These are phyloP conservation scores for Caenorhabditis macrosperma DNA, from an alignment of 2,888 invertebrate genomes.

Conservation along the genomic window DNA sequence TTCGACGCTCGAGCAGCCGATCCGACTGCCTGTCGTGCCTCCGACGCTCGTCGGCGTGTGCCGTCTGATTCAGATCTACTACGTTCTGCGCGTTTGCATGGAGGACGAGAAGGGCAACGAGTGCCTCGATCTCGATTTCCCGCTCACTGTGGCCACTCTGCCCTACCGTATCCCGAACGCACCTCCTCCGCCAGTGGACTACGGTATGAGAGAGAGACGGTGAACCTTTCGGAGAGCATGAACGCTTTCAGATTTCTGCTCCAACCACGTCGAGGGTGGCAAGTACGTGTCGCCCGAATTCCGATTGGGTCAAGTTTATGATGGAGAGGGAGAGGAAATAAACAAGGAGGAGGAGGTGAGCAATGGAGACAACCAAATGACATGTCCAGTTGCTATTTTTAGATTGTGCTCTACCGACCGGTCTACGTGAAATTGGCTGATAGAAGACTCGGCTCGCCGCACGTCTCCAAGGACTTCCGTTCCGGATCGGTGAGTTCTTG, in stretches of 20 bases:
- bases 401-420: conserved; percentile 77
- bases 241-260: conserved; percentile 85
- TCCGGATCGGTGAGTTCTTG: conserved; percentile 66
- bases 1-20: conserved; percentile 83
- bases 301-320: conserved; percentile 86
- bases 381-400: background rate
- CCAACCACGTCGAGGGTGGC: conserved; percentile 87
- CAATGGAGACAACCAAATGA: background rate
- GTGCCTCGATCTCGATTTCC: conserved; percentile 86
- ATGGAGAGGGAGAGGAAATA: conserved; percentile 75
- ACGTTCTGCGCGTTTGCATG: conserved; percentile 86
- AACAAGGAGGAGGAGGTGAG: conserved; percentile 69
- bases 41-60: conserved; percentile 87
- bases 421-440: conserved; percentile 74
- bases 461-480: conserved; percentile 60
- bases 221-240: background rate
- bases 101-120: conserved; percentile 86
- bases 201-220: conserved; percentile 70
- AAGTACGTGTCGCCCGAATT: conserved; percentile 88
- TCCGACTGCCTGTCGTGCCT: conserved; percentile 87
- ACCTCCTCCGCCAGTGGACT: conserved; percentile 78
- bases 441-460: conserved; percentile 61
- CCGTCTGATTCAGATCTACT: conserved; percentile 86
- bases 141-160: conserved; percentile 87
- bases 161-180: conserved; percentile 83